Base-by-base conservation (phyloP, 1,140 invertebrate genomes). In the Cyrtorhinus lividipennis region DNA sequence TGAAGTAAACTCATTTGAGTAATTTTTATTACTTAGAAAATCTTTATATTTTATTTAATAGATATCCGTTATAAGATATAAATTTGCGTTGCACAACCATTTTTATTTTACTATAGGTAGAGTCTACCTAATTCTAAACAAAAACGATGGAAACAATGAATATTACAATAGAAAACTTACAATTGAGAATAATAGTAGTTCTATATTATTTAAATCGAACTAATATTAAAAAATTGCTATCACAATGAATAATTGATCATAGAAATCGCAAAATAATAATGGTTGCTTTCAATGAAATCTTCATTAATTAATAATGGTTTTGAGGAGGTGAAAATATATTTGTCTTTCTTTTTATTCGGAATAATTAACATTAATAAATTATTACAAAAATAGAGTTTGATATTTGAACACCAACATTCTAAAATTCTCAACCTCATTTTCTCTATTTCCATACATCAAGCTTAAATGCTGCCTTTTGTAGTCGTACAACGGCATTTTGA, bases 331-430 rank as follows among this genome's bases (percentile, higher is more conserved):
- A 53, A 53, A 53, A 53, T 53, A 53, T 53, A 53, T 22, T 53
- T 53, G 48, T 53, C 48, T 53, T 53, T 53, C 48, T 53, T 53
- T 53, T 53, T 53, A 22, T 53, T 13, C 48, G 48, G 48, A 53
- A 53, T 53, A 53, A 53, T 53, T 53, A 53, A 53, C 48, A 15
- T 53, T 53, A 53, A 53, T 53, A 53, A 53, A 53, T 53, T 53
- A 53, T 53, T 53, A 53, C 48, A 53, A 53, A 53, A 53, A 53
- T 53, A 53, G 48, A 53, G 48, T 53, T 53, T 53, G 48, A 53
- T 53, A 53, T 53, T 53, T 22, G 48, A 53, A 53, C 48, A 53
- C 48, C 48, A 53, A 8, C 8, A 53, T 53, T 53, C 48, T 22
- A 53, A 53, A 20, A 13, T 15, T 20, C 10, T 53, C 48, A 15